phyloP scores from a whole-genome alignment of 2,113 vertebrate genomes.

The Holacanthus passer region DNA sequence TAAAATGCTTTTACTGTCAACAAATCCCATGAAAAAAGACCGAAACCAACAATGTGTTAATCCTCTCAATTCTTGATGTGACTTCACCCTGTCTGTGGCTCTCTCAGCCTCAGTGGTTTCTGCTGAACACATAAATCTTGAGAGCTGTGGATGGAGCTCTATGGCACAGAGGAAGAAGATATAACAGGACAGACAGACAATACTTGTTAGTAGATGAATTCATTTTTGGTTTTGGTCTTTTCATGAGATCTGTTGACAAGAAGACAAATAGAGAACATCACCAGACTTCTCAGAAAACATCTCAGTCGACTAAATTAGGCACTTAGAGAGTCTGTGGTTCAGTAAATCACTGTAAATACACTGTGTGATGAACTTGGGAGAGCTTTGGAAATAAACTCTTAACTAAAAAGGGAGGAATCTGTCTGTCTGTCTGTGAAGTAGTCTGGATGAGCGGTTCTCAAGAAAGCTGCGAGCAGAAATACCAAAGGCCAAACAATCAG shows the following conservation, averaged over 20 bases:
- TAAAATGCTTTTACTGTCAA: background rate
- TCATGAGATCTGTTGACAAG: background rate
- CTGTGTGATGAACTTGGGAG: background rate
- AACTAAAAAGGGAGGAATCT: too few species aligned
- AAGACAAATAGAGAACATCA: background rate
- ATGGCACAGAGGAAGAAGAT: too few species aligned
- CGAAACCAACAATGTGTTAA: background rate
- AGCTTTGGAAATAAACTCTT: conserved; percentile 10
- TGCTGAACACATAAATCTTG: too few species aligned
- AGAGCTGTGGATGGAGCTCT: too few species aligned
- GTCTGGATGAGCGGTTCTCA: too few species aligned
- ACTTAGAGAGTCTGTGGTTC: background rate
- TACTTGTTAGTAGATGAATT: background rate
- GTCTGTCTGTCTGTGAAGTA: too few species aligned
- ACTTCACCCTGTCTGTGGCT: too few species aligned
- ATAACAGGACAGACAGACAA: background rate
- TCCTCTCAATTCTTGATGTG: too few species aligned
- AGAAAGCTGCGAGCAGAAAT: too few species aligned
- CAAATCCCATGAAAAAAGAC: background rate
- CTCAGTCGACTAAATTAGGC: background rate
- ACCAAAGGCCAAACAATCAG: too few species aligned
- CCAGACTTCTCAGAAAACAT: background rate
- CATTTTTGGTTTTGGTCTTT: background rate
- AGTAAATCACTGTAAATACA: background rate
- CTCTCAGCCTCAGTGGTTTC: too few species aligned